phyloP scores from a whole-genome alignment of 2,888 invertebrate species.

The Zele albiditarsus region DNA sequence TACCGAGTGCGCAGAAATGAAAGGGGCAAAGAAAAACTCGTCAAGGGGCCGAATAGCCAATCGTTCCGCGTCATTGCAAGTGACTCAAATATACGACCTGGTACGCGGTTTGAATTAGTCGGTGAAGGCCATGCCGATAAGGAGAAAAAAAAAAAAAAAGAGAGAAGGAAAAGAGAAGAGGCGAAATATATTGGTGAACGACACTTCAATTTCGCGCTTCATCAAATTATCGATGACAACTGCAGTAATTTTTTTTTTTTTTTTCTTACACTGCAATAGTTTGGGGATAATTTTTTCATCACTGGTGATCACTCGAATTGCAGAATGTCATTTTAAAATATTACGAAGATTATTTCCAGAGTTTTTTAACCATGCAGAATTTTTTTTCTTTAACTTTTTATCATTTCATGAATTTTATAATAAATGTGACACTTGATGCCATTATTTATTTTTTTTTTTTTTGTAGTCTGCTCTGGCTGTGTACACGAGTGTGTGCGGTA shows the following conservation, averaged over 20 bases:
- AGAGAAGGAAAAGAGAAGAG: not conserved
- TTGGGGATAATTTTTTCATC: not conserved
- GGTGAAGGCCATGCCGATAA: not conserved
- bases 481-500: not conserved
- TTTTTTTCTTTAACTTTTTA: too few relatives aligned
- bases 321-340: too few relatives aligned
- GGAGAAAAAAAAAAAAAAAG: not conserved
- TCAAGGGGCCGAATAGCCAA: slow-evolving; percentile 1
- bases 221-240: slow-evolving; percentile 4
- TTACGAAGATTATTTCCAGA: too few relatives aligned
- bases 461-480: not conserved
- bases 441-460: not conserved
- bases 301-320: not conserved
- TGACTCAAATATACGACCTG: not conserved
- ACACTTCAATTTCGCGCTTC: slow-evolving; percentile 5
- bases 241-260: not conserved
- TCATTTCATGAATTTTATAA: too few relatives aligned
- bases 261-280: not conserved
- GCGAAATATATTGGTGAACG: not conserved
- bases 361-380: too few relatives aligned
- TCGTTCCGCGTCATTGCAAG: slow-evolving; percentile 17
- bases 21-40: slow-evolving; percentile 4
- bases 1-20: not conserved
- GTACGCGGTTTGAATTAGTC: slow-evolving; percentile 10
- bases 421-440: too few relatives aligned